These are phyloP conservation scores for Alcis repandata DNA, from an alignment of 2,888 invertebrate genomes.

Conservation along the genomic window DNA sequence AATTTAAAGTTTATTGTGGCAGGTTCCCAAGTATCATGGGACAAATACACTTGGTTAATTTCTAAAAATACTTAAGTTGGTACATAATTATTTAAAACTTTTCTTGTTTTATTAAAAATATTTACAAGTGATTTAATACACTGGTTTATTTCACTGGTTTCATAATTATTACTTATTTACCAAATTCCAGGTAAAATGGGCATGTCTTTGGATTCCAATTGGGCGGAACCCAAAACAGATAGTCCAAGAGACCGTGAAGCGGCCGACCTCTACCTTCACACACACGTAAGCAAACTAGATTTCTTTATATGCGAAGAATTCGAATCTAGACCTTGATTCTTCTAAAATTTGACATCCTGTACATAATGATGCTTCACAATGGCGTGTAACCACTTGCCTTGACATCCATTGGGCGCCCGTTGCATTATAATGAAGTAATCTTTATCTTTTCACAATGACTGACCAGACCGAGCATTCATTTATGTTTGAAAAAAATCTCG, in stretches of 20 bases:
- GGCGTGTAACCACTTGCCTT: constrained; percentile 48
- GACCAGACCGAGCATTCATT: not conserved
- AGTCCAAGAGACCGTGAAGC: constrained; percentile 86
- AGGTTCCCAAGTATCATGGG: too few relatives aligned
- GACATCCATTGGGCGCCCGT: constrained; percentile 50
- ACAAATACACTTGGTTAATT: too few relatives aligned
- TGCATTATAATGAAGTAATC: constrained; percentile 36
- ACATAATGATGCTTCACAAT: constrained; percentile 35
- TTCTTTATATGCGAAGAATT: constrained; percentile 1
- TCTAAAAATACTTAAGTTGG: too few relatives aligned
- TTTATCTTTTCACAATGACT: constrained; percentile 8
- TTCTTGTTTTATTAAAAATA: too few relatives aligned
- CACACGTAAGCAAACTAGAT: constrained; percentile 79
- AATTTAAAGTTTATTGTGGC: too few relatives aligned
- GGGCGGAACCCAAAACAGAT: constrained; percentile 87
- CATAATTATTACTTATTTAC: not conserved
- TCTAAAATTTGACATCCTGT: constrained; percentile 26
- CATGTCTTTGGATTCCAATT: constrained; percentile 87
- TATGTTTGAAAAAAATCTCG: not conserved
- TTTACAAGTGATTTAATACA: too few relatives aligned
- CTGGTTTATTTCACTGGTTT: too few relatives aligned
- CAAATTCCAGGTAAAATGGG: constrained; percentile 86
- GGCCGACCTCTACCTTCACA: constrained; percentile 87
- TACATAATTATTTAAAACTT: too few relatives aligned
- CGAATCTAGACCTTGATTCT: constrained; percentile 15